Conservation (phyloP, 1,140 invertebrate genomes). For the Epicauta chinensis region DNA sequence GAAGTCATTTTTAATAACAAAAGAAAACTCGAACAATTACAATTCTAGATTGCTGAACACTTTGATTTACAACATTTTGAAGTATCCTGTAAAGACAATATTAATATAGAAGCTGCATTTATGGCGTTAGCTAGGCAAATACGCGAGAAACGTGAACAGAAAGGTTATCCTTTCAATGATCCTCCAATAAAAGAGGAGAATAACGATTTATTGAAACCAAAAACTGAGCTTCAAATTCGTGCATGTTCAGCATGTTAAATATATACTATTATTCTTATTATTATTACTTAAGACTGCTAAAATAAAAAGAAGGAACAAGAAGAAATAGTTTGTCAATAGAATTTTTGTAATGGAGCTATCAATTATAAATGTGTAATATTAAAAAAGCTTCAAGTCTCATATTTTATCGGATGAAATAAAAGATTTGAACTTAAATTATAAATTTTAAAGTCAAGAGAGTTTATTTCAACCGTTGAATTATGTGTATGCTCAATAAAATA, state of each 20-base stretch:
- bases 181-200: conserved; percentile 26
- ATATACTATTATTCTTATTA: no score
- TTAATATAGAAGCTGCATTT: conserved; percentile 85
- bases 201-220: conserved; percentile 24
- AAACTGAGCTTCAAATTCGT: conserved; percentile 25
- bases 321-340: no score
- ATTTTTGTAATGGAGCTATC: no score
- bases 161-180: conserved; percentile 42
- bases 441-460: no score
- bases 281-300: no score
- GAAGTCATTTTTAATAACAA: neutral
- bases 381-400: neutral
- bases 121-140: conserved; percentile 75
- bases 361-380: neutral
- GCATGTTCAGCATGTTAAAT: conserved; percentile 28
- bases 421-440: no score
- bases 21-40: conserved; percentile 12
- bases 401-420: neutral
- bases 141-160: conserved; percentile 66
- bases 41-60: conserved; percentile 74
- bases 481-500: no score
- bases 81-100: conserved; percentile 84
- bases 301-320: no score
- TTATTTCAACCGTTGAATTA: no score
- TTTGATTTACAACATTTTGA: conserved; percentile 91